These are phyloP conservation scores for Neocrepidodera transversa DNA, from an alignment of 2,888 invertebrate genomes.

Conservation along the genomic window DNA sequence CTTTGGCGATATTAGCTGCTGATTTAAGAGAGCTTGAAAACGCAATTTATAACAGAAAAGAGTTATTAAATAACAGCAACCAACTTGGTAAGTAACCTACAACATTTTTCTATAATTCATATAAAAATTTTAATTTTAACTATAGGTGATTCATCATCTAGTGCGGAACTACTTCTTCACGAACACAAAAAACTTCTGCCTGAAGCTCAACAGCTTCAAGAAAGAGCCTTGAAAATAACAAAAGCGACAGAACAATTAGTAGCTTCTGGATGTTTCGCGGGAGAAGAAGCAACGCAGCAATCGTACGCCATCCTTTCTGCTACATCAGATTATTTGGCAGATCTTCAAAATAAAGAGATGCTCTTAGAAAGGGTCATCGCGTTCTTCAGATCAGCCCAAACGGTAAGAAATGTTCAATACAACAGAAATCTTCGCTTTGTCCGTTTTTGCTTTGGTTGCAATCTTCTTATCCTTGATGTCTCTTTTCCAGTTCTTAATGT, in stretches of 20 bases:
- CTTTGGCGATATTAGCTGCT: conserved; percentile 74
- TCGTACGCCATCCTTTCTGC: conserved; percentile 71
- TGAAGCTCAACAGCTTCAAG: conserved; percentile 77
- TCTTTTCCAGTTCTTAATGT: too few relatives aligned
- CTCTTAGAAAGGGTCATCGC: conserved; percentile 71
- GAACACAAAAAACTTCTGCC: conserved; percentile 73
- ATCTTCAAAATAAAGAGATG: conserved; percentile 73
- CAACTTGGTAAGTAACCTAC: conserved; percentile 61
- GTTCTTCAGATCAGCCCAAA: conserved; percentile 75
- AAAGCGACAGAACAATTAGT: conserved; percentile 79
- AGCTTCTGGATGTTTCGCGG: conserved; percentile 73
- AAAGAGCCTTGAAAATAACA: conserved; percentile 77
- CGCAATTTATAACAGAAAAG: conserved; percentile 64
- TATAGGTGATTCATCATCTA: conserved; percentile 73
- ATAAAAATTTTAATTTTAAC: conserved; percentile 41
- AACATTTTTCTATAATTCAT: too few relatives aligned
- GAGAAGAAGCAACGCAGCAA: conserved; percentile 71
- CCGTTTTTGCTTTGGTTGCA: too few relatives aligned
- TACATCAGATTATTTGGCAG: conserved; percentile 74
- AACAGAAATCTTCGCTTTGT: too few relatives aligned
- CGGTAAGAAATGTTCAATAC: too few relatives aligned
- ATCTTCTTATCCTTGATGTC: too few relatives aligned
- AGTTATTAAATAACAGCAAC: conserved; percentile 65
- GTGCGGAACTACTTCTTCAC: conserved; percentile 71
- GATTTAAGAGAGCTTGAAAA: conserved; percentile 74